Evolutionary conservation across 2,113 vertebrate genomes (phyloP).

Genomic region (Emydura subglobosa): DNA sequence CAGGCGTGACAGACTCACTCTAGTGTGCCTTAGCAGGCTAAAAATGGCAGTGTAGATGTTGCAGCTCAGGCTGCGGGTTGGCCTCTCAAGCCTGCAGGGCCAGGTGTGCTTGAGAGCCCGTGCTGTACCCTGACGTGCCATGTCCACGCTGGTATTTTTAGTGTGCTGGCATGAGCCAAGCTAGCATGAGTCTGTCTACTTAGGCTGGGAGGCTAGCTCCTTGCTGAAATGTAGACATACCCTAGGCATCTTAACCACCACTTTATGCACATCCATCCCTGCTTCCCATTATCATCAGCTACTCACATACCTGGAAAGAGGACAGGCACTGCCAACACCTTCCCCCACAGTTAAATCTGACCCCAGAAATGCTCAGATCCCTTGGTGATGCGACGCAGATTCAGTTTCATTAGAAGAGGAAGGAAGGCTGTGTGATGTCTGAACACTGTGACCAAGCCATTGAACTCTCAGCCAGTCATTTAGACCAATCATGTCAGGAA

Average conservation of each 20-base stretch:
- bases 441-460: fast-evolving
- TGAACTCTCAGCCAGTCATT: not conserved
- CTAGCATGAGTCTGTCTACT: not conserved
- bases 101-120: not conserved
- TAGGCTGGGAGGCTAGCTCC: not conserved
- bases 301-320: not conserved
- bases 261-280: not conserved
- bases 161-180: not conserved
- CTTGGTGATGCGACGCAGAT: not conserved
- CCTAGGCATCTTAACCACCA: not conserved
- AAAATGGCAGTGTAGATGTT: not conserved
- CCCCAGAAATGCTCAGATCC: not conserved
- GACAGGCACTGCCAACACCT: not conserved
- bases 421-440: not conserved
- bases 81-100: not conserved
- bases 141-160: not conserved
- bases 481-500: fast-evolving
- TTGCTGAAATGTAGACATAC: not conserved
- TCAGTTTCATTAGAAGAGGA: not conserved
- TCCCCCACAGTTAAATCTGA: fast-evolving
- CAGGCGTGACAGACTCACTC: too few species aligned
- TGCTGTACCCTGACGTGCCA: not conserved
- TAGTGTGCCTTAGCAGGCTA: not conserved
- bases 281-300: not conserved
- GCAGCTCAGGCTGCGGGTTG: too few species aligned